phyloP scores from a whole-genome alignment of 2,113 vertebrate genomes.

The Sceloporus tristichus region DNA sequence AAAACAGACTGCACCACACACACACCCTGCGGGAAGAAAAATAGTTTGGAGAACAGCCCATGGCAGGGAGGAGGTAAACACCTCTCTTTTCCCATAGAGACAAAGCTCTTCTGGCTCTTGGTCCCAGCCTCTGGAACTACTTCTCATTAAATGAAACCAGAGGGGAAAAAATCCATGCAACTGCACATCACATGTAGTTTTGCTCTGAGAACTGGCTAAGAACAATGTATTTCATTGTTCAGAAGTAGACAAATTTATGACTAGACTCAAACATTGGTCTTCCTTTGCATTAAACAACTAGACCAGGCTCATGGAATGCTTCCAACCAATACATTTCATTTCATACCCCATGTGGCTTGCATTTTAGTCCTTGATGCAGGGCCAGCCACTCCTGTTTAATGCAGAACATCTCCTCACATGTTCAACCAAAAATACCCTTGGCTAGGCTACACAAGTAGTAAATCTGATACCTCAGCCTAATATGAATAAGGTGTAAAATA shows the following conservation, averaged over 20 bases:
- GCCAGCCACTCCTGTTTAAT: background rate
- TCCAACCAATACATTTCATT: background rate
- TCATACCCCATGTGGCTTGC: slow-evolving; percentile 2
- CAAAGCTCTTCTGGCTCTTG: background rate
- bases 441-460: background rate
- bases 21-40: background rate
- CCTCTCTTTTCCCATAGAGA: background rate
- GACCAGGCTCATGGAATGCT: background rate
- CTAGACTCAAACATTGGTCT: background rate
- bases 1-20: background rate
- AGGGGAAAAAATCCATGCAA: background rate
- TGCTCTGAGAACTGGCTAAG: background rate
- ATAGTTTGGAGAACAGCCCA: too few species aligned
- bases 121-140: background rate
- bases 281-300: background rate
- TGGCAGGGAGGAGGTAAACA: background rate
- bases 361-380: background rate
- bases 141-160: background rate
- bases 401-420: slow-evolving; percentile 1
- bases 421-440: slow-evolving; percentile 21
- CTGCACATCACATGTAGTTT: background rate
- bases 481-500: slow-evolving; percentile 1
- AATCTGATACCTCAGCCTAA: slow-evolving; percentile 12
- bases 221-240: slow-evolving; percentile 17
- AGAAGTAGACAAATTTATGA: slow-evolving; percentile 10